Evolutionary conservation across 2,888 invertebrate genomes (phyloP), one percentile per base, ranked within the genome.

Genomic region (Nyleta sp.): DNA sequence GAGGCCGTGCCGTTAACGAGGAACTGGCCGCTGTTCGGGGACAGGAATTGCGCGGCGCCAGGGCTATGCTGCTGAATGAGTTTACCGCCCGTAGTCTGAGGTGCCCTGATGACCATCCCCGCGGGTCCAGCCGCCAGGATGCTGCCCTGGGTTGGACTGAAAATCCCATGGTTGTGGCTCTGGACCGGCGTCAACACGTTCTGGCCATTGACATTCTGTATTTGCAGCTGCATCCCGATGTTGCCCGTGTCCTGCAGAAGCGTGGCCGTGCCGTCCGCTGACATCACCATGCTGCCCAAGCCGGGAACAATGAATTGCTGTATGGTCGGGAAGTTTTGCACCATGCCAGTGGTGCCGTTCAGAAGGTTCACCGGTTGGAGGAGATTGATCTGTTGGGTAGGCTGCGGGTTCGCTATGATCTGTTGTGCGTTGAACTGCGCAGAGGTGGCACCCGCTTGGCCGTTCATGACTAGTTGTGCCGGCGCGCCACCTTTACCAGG

Each of bases 291-390:
- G 0, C 96, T 95, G 11, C 95, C 94, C 1, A 95, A 91, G 81
- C 96, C 96, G 10, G 96, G 96, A 67, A 96, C 94, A 60, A 96
- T 94, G 84, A 96, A 95, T 86, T 96, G 96, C 38, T 84, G 96
- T 83, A 95, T 95, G 0, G 95, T 94, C 0, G 95, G 95, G 87
- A 95, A 95, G 87, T 95, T 95, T 55, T 95, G 94, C 81, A 95
- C 94, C 72, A 95, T 94, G 3, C 94, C 93, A 33, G 94, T 93
- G 0, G 94, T 91, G 53, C 94, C 93, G 65, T 95, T 96, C 74
- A 96, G 93, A 79, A 96, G 91, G 91, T 96, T 96, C 31, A 96
- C 95, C 0, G 96, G 96, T 87, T 96, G 96, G 1, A 95, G 90
- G 44, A 96, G 91, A 89, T 96, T 95, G 31, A 95, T 95, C 87